Evolutionary conservation across 2,113 vertebrate genomes (phyloP), one percentile per base, ranked within the genome.

Genomic region (Thunnus maccoyii): DNA sequence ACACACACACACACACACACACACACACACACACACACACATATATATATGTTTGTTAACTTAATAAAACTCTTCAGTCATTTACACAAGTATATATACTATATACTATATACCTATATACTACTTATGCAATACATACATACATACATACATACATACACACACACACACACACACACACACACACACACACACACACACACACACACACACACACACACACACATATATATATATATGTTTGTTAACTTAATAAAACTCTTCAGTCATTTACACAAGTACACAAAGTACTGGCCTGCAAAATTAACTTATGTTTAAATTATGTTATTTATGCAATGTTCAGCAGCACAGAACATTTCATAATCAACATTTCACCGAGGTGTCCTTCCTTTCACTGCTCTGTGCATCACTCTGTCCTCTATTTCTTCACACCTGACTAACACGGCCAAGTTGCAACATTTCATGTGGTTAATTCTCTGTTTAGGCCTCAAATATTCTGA

Each of bases 281-380:
- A 5, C 44, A 41, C 2, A 0, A 57, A 18, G 44, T 32, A 14
- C 3, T 25, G 20, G 10, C 22, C 67, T 54, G 14, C 14, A 54
- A 58, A 72, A 60, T 14, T 0, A 36, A 27, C 0, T 61, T 13
- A 36, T 17, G 6, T 20, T 0, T 11, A 55, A 18, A 25, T 44
- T 3, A 5, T 56, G n/a, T 65, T 61, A 8, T 9, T 62, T 44
- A 5, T 7, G 44, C 17, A 79, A 76, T 56, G 17, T 77, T 76
- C 27, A 47, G 44, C 15, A 15, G n/a, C 13, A 16, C 20, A 58
- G 76, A 72, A 60, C 36, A 70, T 88, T 91, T 5, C 80, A n/a
- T 18, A 16, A 72, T 14, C 52, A 41, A 25, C 3, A 27, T 88
- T 84, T 81, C 74, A 56, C 12, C 5, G 58, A 11, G 12, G 6